These are phyloP conservation scores for Thalassarche chlororhynchos DNA, from an alignment of 2,113 vertebrate genomes.

Conservation along the genomic window DNA sequence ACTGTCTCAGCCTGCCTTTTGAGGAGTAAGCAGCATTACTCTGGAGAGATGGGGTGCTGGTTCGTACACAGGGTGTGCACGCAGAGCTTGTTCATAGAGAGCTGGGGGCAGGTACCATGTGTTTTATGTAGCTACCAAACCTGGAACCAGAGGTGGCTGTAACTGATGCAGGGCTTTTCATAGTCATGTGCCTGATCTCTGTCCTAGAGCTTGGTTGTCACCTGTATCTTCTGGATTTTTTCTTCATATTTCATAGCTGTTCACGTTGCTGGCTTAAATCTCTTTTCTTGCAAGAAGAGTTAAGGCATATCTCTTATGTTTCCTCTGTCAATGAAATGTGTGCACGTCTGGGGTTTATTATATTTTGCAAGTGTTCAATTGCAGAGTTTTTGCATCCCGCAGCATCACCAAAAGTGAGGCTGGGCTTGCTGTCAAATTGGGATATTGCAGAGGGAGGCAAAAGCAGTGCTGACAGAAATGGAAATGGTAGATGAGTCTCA, in stretches of 20 bases:
- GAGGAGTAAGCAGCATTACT: background rate
- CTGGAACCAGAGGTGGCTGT: background rate
- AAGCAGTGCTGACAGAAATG: background rate
- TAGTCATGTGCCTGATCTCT: background rate
- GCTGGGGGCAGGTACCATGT: accelerated
- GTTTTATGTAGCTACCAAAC: background rate
- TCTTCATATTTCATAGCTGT: background rate
- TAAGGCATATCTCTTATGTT: background rate
- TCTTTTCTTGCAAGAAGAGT: background rate
- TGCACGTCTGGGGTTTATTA: background rate
- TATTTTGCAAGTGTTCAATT: background rate
- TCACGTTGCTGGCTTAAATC: background rate
- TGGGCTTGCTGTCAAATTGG: background rate
- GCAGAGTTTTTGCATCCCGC: background rate
- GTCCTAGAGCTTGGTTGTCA: background rate
- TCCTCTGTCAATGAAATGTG: background rate
- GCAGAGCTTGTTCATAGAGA: background rate
- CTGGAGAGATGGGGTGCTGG: background rate
- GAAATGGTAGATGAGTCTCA: background rate
- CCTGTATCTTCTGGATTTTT: background rate
- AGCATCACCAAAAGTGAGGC: background rate
- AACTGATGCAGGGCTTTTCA: background rate
- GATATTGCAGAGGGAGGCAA: background rate
- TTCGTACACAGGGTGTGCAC: background rate
- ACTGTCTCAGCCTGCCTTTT: background rate